These are phyloP conservation scores for Trachythela sp. DNA, from an alignment of 64 coral and sea anemone species.

Conservation along the genomic window DNA sequence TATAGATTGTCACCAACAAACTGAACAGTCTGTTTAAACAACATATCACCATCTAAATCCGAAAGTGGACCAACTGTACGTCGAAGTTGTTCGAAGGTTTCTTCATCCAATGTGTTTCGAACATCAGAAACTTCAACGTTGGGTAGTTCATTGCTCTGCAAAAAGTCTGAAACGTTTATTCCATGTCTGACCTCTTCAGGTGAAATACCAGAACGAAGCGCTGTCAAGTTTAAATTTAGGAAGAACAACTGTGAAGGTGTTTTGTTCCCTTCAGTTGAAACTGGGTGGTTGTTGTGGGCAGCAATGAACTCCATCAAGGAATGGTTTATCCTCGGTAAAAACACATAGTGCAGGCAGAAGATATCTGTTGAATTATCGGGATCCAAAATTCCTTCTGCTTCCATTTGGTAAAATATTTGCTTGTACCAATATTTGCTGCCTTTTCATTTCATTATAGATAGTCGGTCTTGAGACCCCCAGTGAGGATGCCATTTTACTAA, in stretches of 20 bases:
- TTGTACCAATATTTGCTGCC: slow-evolving; percentile 4
- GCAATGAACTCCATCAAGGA: neutral
- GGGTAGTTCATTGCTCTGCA: neutral
- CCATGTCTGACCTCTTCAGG: slow-evolving; percentile 5
- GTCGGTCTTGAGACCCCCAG: neutral
- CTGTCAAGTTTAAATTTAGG: neutral
- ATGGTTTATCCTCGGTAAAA: neutral
- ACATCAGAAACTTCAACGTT: neutral
- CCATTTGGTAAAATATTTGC: neutral
- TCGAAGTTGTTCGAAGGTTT: neutral
- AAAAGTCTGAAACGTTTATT: neutral
- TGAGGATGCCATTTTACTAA: neutral
- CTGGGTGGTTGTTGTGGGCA: neutral
- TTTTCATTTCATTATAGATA: neutral
- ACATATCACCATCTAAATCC: neutral
- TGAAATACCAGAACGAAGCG: neutral
- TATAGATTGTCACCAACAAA: neutral
- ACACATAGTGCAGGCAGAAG: slow-evolving; percentile 18
- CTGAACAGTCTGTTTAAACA: neutral
- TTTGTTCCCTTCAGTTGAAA: slow-evolving; percentile 12
- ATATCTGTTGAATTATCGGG: neutral
- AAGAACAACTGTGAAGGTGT: neutral
- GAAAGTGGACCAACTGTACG: neutral
- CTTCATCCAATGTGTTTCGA: slow-evolving; percentile 4
- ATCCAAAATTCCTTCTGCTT: neutral